Base-by-base conservation (phyloP, 2,113 vertebrate species). In the Hemiprocne comata region DNA sequence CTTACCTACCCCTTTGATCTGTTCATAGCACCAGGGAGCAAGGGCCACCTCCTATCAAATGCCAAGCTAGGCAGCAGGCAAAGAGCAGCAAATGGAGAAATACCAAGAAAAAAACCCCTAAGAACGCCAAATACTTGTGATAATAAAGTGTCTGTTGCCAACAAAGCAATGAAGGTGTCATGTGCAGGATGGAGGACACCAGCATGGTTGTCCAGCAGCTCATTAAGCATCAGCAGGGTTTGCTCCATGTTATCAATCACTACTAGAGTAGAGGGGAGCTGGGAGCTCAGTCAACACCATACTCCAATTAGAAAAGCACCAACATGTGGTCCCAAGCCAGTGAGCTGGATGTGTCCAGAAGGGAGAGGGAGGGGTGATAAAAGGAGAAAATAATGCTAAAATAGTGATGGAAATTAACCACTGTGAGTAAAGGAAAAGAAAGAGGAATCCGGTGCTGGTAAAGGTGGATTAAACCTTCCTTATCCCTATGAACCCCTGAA, bases 381-480 rank as follows among this genome's bases (percentile, higher is more conserved):
- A 84, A 15, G 74, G 42, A 60, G 74, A 84, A 75, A 93, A 88
- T 17, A 93, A 54, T 0, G 9, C 51, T 66, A 85, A 69, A 93
- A 84, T 2, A 67, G 48, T 4, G 24, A 50, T 46, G n/a, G n/a
- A 46, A 88, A 65, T 81, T 44, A 93, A 88, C 46, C 1, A 8
- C 36, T 13, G 3, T 6, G 48, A 90, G 57, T 17, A 42, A 84
- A 86, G 31, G 76, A 86, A 62, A 70, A 77, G 34, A 55, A 61
- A 78, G 6, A 4, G 53, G 48, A 79, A 64, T 25, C 24, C 1
- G 2, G 33, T 57, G 58, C 75, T 54, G 16, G 64, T 17, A 34
- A 94, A 94, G 83, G 88, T 92, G 54, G 93, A 65, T 17, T 14
- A 75, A 92, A 84, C 40, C 72, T 89, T 69, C 70, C 50, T 81